phyloP scores from a whole-genome alignment of 2,888 invertebrate genomes.

The Tolmerus cingulatus region DNA sequence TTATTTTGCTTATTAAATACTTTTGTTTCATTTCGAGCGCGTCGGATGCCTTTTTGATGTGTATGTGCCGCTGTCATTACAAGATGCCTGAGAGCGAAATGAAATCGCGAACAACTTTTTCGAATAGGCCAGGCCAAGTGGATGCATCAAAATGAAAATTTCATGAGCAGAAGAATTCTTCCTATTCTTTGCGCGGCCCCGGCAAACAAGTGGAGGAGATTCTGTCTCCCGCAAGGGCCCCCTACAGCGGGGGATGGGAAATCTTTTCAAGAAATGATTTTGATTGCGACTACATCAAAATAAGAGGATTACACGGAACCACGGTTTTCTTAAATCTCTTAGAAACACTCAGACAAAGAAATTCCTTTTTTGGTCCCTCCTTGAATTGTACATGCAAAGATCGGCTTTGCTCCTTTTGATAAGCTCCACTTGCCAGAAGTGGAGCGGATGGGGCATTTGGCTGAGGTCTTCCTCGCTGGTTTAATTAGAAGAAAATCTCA shows the following conservation, averaged over 20 bases:
- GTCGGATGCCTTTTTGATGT: background rate
- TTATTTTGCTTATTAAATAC: slow-evolving; percentile 35
- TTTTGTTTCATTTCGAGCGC: slow-evolving; percentile 21
- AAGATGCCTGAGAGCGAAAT: slow-evolving; percentile 29
- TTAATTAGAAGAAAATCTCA: background rate
- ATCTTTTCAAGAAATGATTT: slow-evolving; percentile 19
- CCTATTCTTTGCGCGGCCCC: background rate
- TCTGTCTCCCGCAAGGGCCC: background rate
- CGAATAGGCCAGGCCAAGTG: slow-evolving; percentile 5
- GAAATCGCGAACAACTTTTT: slow-evolving; percentile 16
- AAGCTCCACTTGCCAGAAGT: background rate
- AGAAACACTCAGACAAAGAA: slow-evolving; percentile 32
- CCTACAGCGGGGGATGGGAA: background rate
- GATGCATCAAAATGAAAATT: slow-evolving; percentile 32
- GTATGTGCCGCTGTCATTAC: slow-evolving; percentile 21
- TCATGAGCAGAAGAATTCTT: slow-evolving; percentile 26
- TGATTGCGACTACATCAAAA: slow-evolving; percentile 36
- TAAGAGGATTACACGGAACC: slow-evolving; percentile 37
- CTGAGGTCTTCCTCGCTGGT: background rate
- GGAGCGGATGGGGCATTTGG: background rate
- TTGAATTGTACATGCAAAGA: background rate
- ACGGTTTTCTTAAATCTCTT: slow-evolving; percentile 12
- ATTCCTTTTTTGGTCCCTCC: background rate
- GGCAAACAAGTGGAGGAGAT: background rate
- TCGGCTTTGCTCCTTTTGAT: background rate